Evolutionary conservation across 2,888 invertebrate species (phyloP).

Genomic region (Penaeus monodon): DNA sequence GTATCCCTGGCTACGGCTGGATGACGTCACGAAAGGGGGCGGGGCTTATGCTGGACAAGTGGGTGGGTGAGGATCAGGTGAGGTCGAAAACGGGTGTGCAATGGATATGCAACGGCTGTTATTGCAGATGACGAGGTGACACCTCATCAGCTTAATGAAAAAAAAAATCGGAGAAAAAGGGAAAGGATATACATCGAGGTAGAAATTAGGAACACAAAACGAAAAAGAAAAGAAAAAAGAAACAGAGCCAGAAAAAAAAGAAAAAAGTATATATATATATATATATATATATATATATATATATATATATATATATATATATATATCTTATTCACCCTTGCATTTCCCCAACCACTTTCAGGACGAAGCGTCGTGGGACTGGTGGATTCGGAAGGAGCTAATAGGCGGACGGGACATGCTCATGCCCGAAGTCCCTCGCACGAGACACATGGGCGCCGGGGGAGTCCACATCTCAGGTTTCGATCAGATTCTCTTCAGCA

Average conservation of each 20-base stretch:
- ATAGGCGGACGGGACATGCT: slow-evolving; percentile 44
- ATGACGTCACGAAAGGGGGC: slow-evolving; percentile 57
- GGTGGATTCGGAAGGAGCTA: slow-evolving; percentile 44
- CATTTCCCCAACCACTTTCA: neutral
- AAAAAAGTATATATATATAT: too few species aligned
- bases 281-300: too few species aligned
- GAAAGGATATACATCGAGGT: too few species aligned
- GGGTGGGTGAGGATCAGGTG: slow-evolving; percentile 48
- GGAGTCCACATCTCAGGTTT: slow-evolving; percentile 61
- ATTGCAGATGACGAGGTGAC: too few species aligned
- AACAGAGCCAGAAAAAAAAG: too few species aligned
- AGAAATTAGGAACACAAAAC: too few species aligned
- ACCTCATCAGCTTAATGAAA: too few species aligned
- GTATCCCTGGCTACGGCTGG: slow-evolving; percentile 63
- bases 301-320: too few species aligned
- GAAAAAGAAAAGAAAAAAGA: too few species aligned
- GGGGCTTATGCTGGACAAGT: slow-evolving; percentile 44
- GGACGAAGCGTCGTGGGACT: slow-evolving; percentile 53
- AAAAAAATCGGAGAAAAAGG: too few species aligned
- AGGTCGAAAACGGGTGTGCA: neutral
- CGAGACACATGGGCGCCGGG: slow-evolving; percentile 58
- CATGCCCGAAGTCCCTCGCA: slow-evolving; percentile 62
- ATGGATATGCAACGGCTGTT: too few species aligned
- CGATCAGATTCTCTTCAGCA: slow-evolving; percentile 55
- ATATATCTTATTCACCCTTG: too few species aligned